Evolutionary conservation across 2,113 vertebrate genomes (phyloP).

Genomic region (Herpailurus yagouaroundi): DNA sequence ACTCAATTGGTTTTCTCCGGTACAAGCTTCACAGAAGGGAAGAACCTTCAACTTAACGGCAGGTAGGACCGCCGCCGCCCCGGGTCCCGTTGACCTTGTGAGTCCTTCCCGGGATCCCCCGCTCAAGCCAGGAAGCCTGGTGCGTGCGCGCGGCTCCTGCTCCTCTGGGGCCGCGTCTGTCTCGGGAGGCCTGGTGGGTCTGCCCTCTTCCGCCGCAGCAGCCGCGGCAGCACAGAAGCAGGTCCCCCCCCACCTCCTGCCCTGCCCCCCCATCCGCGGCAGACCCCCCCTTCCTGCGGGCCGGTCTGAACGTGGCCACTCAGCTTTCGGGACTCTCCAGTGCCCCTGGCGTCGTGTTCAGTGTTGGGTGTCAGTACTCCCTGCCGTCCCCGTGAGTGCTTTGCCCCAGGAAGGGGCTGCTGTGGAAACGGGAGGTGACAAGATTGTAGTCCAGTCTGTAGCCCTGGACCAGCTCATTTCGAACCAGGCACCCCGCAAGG

Average conservation of each 20-base stretch:
- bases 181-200: neutral
- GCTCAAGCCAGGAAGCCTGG: neutral
- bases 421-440: neutral
- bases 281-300: neutral
- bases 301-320: fast-evolving
- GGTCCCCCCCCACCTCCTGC: too few species aligned
- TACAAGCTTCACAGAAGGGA: conserved; percentile 93
- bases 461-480: neutral
- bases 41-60: conserved; percentile 95
- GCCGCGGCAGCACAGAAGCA: neutral
- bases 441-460: neutral
- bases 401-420: neutral
- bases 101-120: neutral
- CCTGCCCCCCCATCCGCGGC: neutral
- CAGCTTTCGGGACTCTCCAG: neutral
- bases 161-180: neutral
- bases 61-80: conserved; percentile 85
- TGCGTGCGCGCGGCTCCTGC: fast-evolving
- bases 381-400: neutral
- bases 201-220: neutral
- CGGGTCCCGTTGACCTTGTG: fast-evolving
- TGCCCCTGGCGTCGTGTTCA: too few species aligned
- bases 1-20: conserved; percentile 97
- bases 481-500: neutral
- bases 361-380: neutral